Evolutionary conservation across 2,113 vertebrate species (phyloP), one percentile per base, ranked within the genome.

Genomic region (Chaenocephalus aceratus): DNA sequence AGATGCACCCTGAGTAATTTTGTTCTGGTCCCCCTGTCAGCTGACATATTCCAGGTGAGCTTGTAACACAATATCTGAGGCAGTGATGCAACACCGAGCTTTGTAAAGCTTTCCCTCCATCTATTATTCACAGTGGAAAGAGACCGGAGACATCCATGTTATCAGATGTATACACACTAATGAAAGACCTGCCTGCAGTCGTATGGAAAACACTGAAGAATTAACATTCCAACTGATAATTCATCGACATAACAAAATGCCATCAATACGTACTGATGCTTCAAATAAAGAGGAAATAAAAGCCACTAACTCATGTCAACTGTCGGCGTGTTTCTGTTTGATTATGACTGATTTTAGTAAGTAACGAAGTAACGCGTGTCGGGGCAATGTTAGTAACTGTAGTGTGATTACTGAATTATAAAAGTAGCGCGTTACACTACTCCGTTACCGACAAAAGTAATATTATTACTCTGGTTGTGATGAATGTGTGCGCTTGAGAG

Each of bases 81-180:
- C 23, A 44, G 66, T 46, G 44, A 11, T 49, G 75, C n/a, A 58
- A 51, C 51, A 4, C 30, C 30, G 21, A 13, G 12, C 2, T 26
- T 2, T 3, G 5, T 45, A 6, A 41, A 41, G 36, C 36, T 41
- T 45, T 75, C 63, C 74, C 74, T 64, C 51, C 54, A 91, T 94
- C 85, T 74, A 94, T 94, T 90, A 94, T 94, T 94, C 69, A 94
- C 69, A 67, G 71, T 58, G 76, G 84, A 82, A 87, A 85, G 49
- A 71, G 44, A 48, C 64, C 2, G 11, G 13, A 46, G 45, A 64
- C 3, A 58, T 41, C 36, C 5, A 41, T 7, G 36, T 10, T 5
- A 48, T n/a, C 1, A 15, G 18, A 5, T 16, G n/a, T 21, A 21
- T 53, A 14, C 6, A 52, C 15, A 11, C 3, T 5, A 41, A 30